Conservation (phyloP, 2,113 vertebrate genomes). For the Myrmophylax atrothorax region DNA sequence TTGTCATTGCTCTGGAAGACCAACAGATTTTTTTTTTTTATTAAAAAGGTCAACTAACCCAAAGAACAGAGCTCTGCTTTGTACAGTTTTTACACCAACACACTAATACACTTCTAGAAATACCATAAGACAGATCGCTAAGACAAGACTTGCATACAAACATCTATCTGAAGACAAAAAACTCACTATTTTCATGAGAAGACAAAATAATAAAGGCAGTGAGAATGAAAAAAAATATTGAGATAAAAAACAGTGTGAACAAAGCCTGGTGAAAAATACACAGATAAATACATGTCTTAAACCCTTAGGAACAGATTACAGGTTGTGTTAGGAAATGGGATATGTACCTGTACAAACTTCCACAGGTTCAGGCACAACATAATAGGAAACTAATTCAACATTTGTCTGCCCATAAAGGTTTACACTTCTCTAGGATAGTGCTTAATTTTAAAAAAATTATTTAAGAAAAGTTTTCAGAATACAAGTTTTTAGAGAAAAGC, state of each 20-base stretch:
- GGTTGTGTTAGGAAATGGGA: neutral
- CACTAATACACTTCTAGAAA: neutral
- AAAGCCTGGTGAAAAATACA: neutral
- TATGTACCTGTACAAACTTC: neutral
- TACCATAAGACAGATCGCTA: neutral
- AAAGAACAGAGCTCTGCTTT: neutral
- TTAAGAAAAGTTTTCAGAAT: neutral
- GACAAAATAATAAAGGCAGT: neutral
- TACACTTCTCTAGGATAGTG: neutral
- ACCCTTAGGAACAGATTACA: neutral
- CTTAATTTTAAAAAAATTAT: neutral
- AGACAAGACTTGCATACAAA: neutral
- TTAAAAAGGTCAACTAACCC: neutral
- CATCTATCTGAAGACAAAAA: neutral
- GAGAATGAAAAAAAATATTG: neutral
- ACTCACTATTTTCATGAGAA: neutral
- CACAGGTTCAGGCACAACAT: neutral
- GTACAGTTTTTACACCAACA: neutral
- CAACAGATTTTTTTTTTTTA: neutral
- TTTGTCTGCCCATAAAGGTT: neutral
- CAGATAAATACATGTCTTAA: neutral
- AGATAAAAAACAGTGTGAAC: neutral
- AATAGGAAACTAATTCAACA: neutral
- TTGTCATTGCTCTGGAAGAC: slow-evolving; percentile 95
- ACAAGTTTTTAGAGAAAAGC: neutral